Evolutionary conservation across 2,888 invertebrate genomes (phyloP), one percentile per base, ranked within the genome.

Genomic region (Yponomeuta evonymella): DNA sequence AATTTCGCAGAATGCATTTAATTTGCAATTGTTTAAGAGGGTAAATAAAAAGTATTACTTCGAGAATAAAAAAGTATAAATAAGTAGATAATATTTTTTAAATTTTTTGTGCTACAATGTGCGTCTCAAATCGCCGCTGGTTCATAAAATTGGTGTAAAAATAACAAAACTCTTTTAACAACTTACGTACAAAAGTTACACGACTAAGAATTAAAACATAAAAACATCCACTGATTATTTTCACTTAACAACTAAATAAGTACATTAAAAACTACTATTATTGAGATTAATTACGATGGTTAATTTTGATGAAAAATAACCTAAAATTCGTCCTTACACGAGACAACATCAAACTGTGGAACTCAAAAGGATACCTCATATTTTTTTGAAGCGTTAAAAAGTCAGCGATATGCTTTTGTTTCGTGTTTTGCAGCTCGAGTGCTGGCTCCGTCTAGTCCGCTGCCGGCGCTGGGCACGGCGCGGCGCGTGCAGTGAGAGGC

Each of bases 151-250:
- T 79, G 81, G 84, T 86, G 87, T 86, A 87, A 87, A 88, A 88
- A 87, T 86, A 87, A 85, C 6, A 43, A 43, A 84, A 83, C 83
- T 78, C 78, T 82, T 83, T 83, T 79, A 83, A 83, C 80, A 79
- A 82, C 86, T 86, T 86, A 87, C 84, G 86, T 88, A 86, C 84
- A 86, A 86, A 83, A 87, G 82, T 85, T 84, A 84, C 81, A 81
- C 63, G 70, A 12, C 72, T 70, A 77, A 78, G 78, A 81, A 71
- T 69, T 62, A 70, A 58, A 71, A 71, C 70, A 72, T 48, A 58
- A 74, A 75, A 80, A 83, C 79, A 78, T 79, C 74, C 77, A 77
- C 73, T 78, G 78, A 79, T 79, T 78, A 79, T 76, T 76, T 76
- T 76, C 73, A 77, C 77, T 74, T 78, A 75, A 74, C 12, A 43